Evolutionary conservation across 2,113 vertebrate species (phyloP), one percentile per base, ranked within the genome.

Genomic region (Blennius ocellaris): DNA sequence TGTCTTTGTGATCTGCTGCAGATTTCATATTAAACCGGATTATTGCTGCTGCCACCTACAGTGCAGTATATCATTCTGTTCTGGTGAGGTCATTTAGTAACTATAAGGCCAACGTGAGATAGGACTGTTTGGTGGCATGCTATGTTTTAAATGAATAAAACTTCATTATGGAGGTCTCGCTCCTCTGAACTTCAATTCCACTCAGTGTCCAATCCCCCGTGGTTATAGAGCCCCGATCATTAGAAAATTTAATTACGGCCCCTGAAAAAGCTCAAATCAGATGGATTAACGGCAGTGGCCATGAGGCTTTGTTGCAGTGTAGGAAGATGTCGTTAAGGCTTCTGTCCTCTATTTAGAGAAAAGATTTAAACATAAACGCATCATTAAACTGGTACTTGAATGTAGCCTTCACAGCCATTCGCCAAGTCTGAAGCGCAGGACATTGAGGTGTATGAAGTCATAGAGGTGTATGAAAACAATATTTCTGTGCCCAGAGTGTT

Each of bases 231-330:
- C 69, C 71, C 64, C 39, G 48, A 86, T 87, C 68, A 59, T 84
- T 68, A 76, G 68, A 74, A 86, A 91, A 92, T 92, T 72, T 86
- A 93, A 93, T 92, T 91, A 91, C 65, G 57, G 49, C 55, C 58
- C 45, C 76, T 74, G 51, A 80, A 82, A 80, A 74, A 86, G 21
- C 69, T 76, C 69, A 68, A 88, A 82, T 84, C 82, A 82, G 85
- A 90, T 90, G 80, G 85, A 92, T 91, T 89, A 90, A 88, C 59
- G 83, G 80, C 59, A 53, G 65, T 57, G 21, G 54, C 37, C n/a
- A 73, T 21, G 70, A 72, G 38, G 64, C 54, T 86, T 71, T 78
- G 41, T 62, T 81, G 78, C 75, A 76, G 62, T 76, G 70, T 68
- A 41, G 56, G 68, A 30, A 30, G 21, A 83, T 76, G 43, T 75